These are phyloP conservation scores for Orthosia gracilis DNA, from an alignment of 2,888 invertebrate genomes.

Conservation along the genomic window DNA sequence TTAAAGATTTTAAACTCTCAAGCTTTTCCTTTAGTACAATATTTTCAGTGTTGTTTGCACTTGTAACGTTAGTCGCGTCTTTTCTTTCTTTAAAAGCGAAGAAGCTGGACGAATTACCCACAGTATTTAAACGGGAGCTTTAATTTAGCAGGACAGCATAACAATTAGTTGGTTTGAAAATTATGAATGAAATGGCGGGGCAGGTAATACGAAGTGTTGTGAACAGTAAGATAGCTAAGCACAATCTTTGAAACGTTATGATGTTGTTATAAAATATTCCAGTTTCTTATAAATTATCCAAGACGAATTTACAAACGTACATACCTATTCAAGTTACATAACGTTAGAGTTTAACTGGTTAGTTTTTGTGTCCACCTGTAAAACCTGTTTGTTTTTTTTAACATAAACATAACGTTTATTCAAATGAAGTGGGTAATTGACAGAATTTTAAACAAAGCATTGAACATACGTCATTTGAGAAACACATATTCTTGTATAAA, in stretches of 20 bases:
- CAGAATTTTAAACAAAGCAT: slow-evolving; percentile 23
- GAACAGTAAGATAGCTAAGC: not conserved
- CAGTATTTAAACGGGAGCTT: slow-evolving; percentile 13
- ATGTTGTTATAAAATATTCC: slow-evolving; percentile 17
- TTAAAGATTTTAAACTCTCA: not conserved
- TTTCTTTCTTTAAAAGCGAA: slow-evolving; percentile 9
- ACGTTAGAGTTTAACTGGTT: slow-evolving; percentile 6
- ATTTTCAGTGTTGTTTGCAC: not conserved
- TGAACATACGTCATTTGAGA: slow-evolving; percentile 16
- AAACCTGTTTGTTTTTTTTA: slow-evolving; percentile 25
- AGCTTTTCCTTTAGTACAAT: not conserved
- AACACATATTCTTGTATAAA: slow-evolving; percentile 21
- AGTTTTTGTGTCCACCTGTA: slow-evolving; percentile 8
- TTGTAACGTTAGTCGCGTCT: not conserved
- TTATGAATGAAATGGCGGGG: slow-evolving; percentile 45
- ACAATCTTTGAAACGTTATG: slow-evolving; percentile 5
- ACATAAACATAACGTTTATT: slow-evolving; percentile 42
- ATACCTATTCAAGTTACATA: slow-evolving; percentile 22
- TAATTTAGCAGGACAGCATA: slow-evolving; percentile 39
- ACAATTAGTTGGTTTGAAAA: slow-evolving; percentile 29
- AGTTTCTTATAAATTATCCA: slow-evolving; percentile 18
- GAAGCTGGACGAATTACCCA: not conserved
- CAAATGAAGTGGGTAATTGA: slow-evolving; percentile 32
- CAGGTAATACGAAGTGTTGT: not conserved
- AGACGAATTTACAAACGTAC: slow-evolving; percentile 21